Percentiles rank a stretch among this genome's conserved stretches.
Conservation (phyloP, 2,888 invertebrate genomes). For the Tupiocoris notatus region DNA sequence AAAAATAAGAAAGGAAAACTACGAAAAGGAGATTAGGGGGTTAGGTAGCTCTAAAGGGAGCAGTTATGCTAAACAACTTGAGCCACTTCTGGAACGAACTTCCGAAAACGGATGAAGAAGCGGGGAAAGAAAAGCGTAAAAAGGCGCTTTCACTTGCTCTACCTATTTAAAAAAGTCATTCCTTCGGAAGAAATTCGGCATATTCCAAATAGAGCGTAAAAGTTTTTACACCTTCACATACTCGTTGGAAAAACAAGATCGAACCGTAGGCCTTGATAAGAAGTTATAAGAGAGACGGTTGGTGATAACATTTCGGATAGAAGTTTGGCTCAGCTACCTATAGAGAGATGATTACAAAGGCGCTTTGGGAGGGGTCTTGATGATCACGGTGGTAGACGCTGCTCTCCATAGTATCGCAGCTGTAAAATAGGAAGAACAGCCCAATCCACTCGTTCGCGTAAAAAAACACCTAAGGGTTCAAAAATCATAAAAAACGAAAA, state of each 20-base stretch:
- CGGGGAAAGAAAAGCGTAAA: background rate
- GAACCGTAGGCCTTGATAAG: background rate
- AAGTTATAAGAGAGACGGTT: background rate
- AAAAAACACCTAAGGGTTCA: background rate
- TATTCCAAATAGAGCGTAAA: background rate
- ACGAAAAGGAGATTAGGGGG: background rate
- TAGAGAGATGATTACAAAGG: background rate
- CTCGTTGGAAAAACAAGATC: background rate
- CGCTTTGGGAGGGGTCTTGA: background rate
- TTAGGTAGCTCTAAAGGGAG: background rate
- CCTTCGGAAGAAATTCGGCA: background rate
- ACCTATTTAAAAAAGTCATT: background rate
- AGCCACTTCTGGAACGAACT: background rate
- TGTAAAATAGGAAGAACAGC: background rate
- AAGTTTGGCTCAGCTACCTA: background rate
- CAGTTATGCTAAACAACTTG: background rate
- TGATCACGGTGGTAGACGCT: background rate
- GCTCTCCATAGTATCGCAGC: background rate
- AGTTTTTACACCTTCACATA: background rate
- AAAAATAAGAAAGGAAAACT: background rate
- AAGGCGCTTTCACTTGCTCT: background rate
- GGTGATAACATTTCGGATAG: background rate
- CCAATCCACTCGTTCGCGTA: background rate
- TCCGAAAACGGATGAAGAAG: too few species aligned
- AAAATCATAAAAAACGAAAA: background rate